phyloP scores from a whole-genome alignment of 2,797 vertebrate species.

The Chelmon rostratus region DNA sequence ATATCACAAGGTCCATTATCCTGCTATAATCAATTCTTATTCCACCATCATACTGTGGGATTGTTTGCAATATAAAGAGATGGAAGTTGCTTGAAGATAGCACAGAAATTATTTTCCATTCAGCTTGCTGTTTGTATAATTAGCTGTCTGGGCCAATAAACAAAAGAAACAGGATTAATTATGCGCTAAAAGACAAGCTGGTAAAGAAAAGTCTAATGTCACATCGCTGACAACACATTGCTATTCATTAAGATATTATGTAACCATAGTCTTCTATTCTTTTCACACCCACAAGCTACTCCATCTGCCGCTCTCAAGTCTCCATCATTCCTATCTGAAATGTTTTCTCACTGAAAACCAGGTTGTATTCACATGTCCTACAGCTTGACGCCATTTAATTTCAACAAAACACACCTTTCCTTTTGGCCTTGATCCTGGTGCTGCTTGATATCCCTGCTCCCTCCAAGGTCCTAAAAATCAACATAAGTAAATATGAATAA shows the following conservation, averaged over 20 bases:
- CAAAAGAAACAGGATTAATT: conserved; percentile 41
- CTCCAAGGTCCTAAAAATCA: conserved; percentile 54
- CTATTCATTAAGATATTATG: conserved; percentile 42
- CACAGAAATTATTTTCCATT: conserved; percentile 39
- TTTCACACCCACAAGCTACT: conserved; percentile 29
- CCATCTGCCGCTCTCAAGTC: conserved; percentile 24
- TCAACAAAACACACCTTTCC: conserved; percentile 74
- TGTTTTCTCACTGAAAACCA: conserved; percentile 2
- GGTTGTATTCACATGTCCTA: not conserved
- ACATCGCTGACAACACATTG: conserved; percentile 13
- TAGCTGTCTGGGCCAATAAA: conserved; percentile 48
- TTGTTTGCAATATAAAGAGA: conserved; percentile 37
- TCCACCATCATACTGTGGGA: conserved; percentile 35
- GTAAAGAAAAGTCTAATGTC: conserved; percentile 39
- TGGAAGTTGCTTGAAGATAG: conserved; percentile 1
- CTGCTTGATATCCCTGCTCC: conserved; percentile 44
- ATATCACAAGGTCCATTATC: conserved; percentile 32
- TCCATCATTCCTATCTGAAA: not conserved
- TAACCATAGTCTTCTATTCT: conserved; percentile 14
- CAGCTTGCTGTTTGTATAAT: conserved; percentile 49
- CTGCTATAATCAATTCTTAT: conserved; percentile 34
- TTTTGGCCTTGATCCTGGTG: conserved; percentile 67
- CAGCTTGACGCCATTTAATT: not conserved
- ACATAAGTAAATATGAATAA: conserved; percentile 18
- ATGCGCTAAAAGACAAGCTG: conserved; percentile 21